Conservation (phyloP, 2,888 invertebrate genomes). For the Drosophila antonietae region DNA sequence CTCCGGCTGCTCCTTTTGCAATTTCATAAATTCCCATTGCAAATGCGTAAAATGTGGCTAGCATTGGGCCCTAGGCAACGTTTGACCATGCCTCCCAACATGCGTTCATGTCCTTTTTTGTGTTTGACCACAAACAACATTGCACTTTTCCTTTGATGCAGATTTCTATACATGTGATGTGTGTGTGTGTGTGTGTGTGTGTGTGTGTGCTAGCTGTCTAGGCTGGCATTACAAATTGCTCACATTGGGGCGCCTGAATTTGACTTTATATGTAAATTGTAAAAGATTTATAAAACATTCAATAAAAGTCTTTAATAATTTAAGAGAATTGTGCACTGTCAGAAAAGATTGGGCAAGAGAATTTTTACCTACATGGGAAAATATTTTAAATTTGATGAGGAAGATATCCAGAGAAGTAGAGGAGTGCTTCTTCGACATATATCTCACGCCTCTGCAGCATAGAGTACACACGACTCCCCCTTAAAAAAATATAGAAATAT, state of each 20-base stretch:
- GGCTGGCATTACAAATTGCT: slow-evolving; percentile 47
- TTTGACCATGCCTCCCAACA: slow-evolving; percentile 18
- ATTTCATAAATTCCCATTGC: slow-evolving; percentile 71
- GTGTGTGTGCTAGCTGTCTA: slow-evolving; percentile 14
- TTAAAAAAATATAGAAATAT: too few relatives aligned
- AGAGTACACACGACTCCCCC: too few relatives aligned
- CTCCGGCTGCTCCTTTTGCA: slow-evolving; percentile 44
- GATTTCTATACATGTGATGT: slow-evolving; percentile 36
- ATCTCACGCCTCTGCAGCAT: too few relatives aligned
- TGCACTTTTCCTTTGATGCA: slow-evolving; percentile 70
- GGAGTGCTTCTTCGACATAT: too few relatives aligned
- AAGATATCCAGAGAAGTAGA: too few relatives aligned
- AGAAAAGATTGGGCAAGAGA: not conserved
- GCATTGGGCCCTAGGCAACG: slow-evolving; percentile 37
- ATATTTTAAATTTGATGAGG: not conserved
- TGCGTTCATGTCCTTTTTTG: slow-evolving; percentile 46
- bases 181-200: slow-evolving; percentile 3
- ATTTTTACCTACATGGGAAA: not conserved
- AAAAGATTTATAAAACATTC: slow-evolving; percentile 28
- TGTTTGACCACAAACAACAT: slow-evolving; percentile 69
- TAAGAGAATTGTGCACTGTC: not conserved
- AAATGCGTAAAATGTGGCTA: slow-evolving; percentile 71
- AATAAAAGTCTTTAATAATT: slow-evolving; percentile 21
- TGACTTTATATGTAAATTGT: not conserved
- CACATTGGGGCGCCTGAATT: slow-evolving; percentile 20